Evolutionary conservation across 1,140 invertebrate species (phyloP).

Genomic region (Drosophila nikananu): DNA sequence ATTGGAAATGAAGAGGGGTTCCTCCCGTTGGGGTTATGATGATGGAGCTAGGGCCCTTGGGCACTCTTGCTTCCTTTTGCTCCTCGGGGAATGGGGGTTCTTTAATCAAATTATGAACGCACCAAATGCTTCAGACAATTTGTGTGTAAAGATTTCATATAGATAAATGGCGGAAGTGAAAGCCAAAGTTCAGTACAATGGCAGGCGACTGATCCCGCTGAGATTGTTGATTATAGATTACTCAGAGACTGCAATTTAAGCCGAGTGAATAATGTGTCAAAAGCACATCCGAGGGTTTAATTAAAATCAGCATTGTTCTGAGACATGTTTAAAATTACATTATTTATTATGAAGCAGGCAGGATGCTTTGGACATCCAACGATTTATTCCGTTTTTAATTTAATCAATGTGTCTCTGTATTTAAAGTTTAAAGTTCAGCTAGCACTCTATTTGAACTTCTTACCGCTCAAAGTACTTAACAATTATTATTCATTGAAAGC

Average conservation of each 20-base stretch:
- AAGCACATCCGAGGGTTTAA: constrained; percentile 3
- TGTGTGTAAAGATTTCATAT: constrained; percentile 34
- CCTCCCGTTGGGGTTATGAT: constrained; percentile 10
- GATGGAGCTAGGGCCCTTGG: neutral
- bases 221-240: constrained; percentile 14
- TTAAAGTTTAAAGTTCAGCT: neutral
- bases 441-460: too few species aligned
- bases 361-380: neutral
- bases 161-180: constrained; percentile 15
- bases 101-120: constrained; percentile 59
- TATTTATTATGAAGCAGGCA: neutral
- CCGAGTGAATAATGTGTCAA: neutral
- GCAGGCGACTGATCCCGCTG: neutral
- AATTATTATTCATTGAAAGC: constrained; percentile 5
- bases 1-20: constrained; percentile 48
- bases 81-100: neutral
- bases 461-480: neutral
- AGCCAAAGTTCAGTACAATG: constrained; percentile 23
- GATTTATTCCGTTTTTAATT: neutral
- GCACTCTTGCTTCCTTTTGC: neutral
- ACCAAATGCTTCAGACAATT: constrained; percentile 47
- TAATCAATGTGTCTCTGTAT: neutral
- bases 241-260: neutral
- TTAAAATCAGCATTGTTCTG: constrained; percentile 1
- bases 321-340: neutral